Evolutionary conservation across 2,797 vertebrate genomes (phyloP).

Genomic region (Cuniculus paca): DNA sequence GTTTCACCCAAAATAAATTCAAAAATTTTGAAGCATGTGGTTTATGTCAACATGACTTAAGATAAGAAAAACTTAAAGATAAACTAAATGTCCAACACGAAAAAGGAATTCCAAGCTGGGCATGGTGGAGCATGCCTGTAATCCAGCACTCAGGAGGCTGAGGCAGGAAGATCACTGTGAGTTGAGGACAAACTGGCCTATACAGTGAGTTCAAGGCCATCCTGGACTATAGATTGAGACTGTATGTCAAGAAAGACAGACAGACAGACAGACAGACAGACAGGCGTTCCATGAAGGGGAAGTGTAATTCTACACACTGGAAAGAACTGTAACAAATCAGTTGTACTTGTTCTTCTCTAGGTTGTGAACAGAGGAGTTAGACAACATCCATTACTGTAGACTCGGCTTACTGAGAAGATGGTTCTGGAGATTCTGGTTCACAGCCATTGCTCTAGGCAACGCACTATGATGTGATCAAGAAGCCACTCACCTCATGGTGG

Average conservation of each 20-base stretch:
- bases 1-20: not conserved
- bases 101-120: not conserved
- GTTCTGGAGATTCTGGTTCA: not conserved
- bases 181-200: not conserved
- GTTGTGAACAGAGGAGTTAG: not conserved
- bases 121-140: too few relatives aligned
- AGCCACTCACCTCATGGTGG: rapidly evolving
- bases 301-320: not conserved
- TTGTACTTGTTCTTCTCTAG: not conserved
- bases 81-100: not conserved
- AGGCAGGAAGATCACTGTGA: not conserved
- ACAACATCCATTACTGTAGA: not conserved
- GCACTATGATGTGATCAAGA: not conserved
- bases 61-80: slow-evolving; percentile 36
- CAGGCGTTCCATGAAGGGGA: not conserved
- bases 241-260: not conserved
- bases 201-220: not conserved
- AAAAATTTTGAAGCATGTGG: not conserved
- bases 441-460: not conserved
- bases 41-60: slow-evolving; percentile 27
- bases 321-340: not conserved
- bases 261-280: too few relatives aligned
- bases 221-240: not conserved
- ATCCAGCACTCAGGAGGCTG: not conserved
- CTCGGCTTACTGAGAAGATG: too few relatives aligned